phyloP scores from a whole-genome alignment of 2,797 vertebrate genomes.

The Enteromius viviparus region DNA sequence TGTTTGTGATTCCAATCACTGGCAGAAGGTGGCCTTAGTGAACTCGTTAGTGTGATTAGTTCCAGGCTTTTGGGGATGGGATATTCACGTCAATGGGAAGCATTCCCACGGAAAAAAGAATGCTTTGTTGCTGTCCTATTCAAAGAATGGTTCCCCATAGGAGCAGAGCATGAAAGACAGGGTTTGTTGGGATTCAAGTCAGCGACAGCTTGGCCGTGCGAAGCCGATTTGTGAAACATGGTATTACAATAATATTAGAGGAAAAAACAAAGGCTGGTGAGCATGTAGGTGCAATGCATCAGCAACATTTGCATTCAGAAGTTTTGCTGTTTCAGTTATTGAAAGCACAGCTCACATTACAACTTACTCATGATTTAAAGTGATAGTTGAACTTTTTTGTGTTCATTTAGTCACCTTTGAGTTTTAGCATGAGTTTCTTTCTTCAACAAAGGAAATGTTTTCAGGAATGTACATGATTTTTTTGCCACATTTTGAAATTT shows the following conservation, averaged over 20 bases:
- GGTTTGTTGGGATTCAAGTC: slow-evolving; percentile 79
- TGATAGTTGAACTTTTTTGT: neutral
- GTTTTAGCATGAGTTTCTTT: neutral
- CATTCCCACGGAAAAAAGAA: slow-evolving; percentile 77
- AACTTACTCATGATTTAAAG: neutral
- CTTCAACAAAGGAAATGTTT: neutral
- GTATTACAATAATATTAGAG: slow-evolving; percentile 43
- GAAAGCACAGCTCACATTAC: neutral
- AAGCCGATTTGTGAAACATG: slow-evolving; percentile 41
- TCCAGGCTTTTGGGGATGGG: slow-evolving; percentile 75
- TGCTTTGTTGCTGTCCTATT: slow-evolving; percentile 74
- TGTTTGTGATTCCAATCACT: slow-evolving; percentile 68
- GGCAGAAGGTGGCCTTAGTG: slow-evolving; percentile 65
- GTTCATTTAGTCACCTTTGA: neutral
- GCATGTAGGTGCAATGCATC: slow-evolving; percentile 7
- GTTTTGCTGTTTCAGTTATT: neutral
- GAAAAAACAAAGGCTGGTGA: slow-evolving; percentile 7
- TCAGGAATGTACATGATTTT: neutral
- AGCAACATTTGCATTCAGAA: neutral
- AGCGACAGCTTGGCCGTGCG: slow-evolving; percentile 66
- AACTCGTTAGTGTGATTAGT: slow-evolving; percentile 82
- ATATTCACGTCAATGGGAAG: slow-evolving; percentile 68
- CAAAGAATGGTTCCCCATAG: slow-evolving; percentile 57
- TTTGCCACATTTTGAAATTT: neutral
- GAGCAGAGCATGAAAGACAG: slow-evolving; percentile 71